These are phyloP conservation scores for Poliocrania exsul DNA, from an alignment of 2,797 vertebrate species.

Conservation along the genomic window DNA sequence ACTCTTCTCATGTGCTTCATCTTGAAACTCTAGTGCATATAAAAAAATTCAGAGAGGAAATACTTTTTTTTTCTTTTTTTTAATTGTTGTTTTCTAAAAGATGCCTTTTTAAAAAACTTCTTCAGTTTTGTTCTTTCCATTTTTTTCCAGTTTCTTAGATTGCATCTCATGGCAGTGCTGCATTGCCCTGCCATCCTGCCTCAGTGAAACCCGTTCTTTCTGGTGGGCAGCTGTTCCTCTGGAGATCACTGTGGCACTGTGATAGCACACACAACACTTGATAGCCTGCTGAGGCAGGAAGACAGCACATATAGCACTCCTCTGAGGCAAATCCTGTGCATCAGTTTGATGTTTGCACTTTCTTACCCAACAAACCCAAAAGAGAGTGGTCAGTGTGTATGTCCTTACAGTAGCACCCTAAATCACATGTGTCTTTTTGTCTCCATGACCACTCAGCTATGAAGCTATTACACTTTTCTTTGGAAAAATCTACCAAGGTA, in stretches of 20 bases:
- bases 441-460: background rate
- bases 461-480: background rate
- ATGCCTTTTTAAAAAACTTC: background rate
- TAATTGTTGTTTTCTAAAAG: background rate
- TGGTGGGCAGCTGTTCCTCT: background rate
- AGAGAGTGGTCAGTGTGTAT: background rate
- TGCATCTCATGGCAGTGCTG: background rate
- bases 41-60: background rate
- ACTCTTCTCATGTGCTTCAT: background rate
- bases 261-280: accelerated
- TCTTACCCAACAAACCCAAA: background rate
- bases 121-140: background rate
- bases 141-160: background rate
- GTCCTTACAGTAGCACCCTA: background rate
- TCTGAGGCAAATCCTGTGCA: background rate
- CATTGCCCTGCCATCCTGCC: background rate
- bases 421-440: background rate
- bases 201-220: background rate
- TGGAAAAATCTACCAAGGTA: background rate
- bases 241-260: background rate
- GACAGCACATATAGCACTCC: background rate
- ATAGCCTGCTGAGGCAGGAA: background rate
- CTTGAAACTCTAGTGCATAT: background rate
- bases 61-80: background rate
- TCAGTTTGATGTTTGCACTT: background rate